phyloP scores from a whole-genome alignment of 2,797 vertebrate genomes.

The Hippoglossus hippoglossus region DNA sequence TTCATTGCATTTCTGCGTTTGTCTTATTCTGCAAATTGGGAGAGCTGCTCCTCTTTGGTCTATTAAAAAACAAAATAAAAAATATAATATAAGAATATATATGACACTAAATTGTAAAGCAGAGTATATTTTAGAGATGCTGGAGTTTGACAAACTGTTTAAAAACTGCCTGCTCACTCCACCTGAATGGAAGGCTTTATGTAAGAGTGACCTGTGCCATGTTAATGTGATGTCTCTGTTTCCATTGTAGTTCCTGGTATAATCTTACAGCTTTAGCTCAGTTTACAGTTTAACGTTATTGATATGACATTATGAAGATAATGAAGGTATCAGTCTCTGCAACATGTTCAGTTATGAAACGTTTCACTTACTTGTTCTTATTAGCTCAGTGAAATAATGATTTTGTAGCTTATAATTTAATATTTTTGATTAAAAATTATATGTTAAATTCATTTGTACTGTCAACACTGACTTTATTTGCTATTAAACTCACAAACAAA shows the following conservation, averaged over 20 bases:
- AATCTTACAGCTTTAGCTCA: constrained; percentile 18
- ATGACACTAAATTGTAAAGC: no score
- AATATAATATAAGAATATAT: no score
- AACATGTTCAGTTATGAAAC: neutral
- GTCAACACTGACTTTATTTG: no score
- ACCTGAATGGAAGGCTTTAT: neutral
- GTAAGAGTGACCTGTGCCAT: neutral
- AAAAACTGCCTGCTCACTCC: neutral
- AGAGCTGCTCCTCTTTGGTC: no score
- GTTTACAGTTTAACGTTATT: constrained; percentile 13
- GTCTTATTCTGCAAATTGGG: no score
- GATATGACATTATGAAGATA: neutral
- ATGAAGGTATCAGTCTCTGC: neutral
- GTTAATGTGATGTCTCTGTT: neutral
- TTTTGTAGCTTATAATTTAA: no score
- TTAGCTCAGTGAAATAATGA: no score
- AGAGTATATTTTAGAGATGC: no score
- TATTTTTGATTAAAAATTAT: no score
- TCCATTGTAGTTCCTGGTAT: constrained; percentile 10
- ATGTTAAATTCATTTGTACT: no score
- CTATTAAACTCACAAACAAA: no score
- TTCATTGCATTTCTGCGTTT: neutral
- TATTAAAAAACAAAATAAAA: no score
- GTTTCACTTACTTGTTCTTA: neutral
- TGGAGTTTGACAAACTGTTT: neutral